phyloP scores from a whole-genome alignment of 2,113 vertebrate genomes.

The Aptenodytes patagonicus region DNA sequence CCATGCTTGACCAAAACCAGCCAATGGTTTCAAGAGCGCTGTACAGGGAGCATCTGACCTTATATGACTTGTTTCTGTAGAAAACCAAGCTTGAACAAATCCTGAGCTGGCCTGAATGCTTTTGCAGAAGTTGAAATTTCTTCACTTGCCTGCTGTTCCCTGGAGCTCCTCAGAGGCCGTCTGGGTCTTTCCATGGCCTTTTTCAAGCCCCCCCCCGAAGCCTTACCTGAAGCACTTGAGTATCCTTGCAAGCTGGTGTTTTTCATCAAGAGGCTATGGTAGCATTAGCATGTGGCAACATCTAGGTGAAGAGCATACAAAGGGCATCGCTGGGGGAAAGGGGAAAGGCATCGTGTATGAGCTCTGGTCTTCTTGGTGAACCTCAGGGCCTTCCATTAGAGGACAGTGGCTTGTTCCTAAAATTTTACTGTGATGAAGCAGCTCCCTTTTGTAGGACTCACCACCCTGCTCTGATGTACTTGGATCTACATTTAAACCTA shows the following conservation, averaged over 20 bases:
- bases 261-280: background rate
- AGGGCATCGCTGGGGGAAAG: background rate
- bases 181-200: background rate
- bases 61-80: background rate
- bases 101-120: background rate
- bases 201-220: background rate
- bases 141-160: background rate
- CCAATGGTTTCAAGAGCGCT: background rate
- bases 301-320: background rate
- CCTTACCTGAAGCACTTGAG: background rate
- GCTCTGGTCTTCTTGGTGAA: background rate
- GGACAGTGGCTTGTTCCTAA: background rate
- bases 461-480: background rate
- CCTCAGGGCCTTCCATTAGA: background rate
- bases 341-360: background rate
- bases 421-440: background rate
- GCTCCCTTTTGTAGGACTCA: background rate
- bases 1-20: background rate
- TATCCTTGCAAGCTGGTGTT: background rate
- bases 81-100: background rate
- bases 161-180: background rate
- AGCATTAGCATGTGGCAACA: background rate
- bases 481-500: background rate
- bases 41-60: background rate
- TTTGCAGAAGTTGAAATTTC: background rate